Base-by-base conservation (phyloP, 2,888 invertebrate species). In the Molanna angustata region DNA sequence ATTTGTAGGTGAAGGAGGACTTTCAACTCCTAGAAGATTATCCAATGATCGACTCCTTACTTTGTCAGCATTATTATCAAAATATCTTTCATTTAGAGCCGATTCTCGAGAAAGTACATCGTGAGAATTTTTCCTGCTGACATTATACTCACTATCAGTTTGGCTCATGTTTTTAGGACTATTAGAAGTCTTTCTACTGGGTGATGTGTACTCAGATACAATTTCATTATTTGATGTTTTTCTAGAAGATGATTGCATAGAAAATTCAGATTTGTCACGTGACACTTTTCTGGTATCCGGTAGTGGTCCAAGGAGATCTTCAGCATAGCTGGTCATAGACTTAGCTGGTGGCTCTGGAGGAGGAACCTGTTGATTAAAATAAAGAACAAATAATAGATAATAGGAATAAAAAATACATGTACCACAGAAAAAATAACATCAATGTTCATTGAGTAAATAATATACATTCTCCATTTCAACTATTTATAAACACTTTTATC, bases 81-180 rank as follows among this genome's bases (percentile, higher is more conserved):
- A 94, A 69, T 94, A 94, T 61, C 94, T 79, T 62, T 93, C 93
- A 65, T 94, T 94, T 2, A 94, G 69, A 0, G 91, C 91, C 0
- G 92, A 93, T 63, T 85, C 88, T 51, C 91, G 72, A 0, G 91
- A 91, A 1, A 91, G 70, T 1, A 86, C 79, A 61, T 90, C 89
- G 63, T 88, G 86, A 0, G 88, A 88, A 37, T 81, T 83, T 66
- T 89, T 90, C 61, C 89, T 76, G 27, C 76, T 69, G 1, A 40
- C 48, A 32, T 52, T 56, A 1, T 73, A 72, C 58, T 49, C 53
- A 20, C 35, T 54, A 7, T 58, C 57, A 48, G 40, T 52, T 19
- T 50, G 51, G 41, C 49, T 57, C 22, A 50, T 35, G 48, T 56
- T 54, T 32, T 59, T 59, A 17, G 56, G 55, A 45, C 54, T 54